Evolutionary conservation across 2,113 vertebrate species (phyloP), one percentile per base, ranked within the genome.

Genomic region (Pygathrix nemaeus): DNA sequence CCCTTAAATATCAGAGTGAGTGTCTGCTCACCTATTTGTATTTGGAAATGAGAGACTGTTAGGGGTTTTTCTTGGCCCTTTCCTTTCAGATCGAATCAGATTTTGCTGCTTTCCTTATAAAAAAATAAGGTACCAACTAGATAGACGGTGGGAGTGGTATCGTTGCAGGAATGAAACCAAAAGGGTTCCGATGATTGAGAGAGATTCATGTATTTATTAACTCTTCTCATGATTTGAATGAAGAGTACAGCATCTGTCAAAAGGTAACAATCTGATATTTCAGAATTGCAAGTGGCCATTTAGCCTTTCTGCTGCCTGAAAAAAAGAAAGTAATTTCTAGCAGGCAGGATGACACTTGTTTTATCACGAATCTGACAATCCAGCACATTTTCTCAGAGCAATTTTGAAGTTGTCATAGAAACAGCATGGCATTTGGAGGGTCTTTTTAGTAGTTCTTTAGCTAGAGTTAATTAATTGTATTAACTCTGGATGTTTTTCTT

Each of bases 71-170:
- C 59, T 23, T 6, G 8, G 97, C 94, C 88, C 95, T 97, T 98
- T 98, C 98, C 97, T 97, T 98, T 98, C 97, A 98, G 96, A 97
- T 85, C 97, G 98, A 99, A 97, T 98, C 98, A 98, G 93, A 97
- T 98, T 99, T 98, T 95, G 98, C 98, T 99, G 98, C 98, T 99
- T 99, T 98, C 97, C 45, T 98, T 99, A 81, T 98, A 97, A 98
- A 97, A 97, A 98, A 98, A 97, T 35, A 79, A 79, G 78, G 16
- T 97, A 97, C 97, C 97, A 97, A 95, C 97, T 96, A 86, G 88
- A 40, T 79, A 97, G 98, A 87, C 90, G 4, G 96, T 96, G 96
- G 97, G 98, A 98, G 98, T 97, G 96, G 55, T 98, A 89, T 96
- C 86, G 96, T 97, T 97, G 97, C 97, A 98, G 98, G 98, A 93